phyloP scores from a whole-genome alignment of 1,140 invertebrate genomes.

The Dermatophagoides farinae region DNA sequence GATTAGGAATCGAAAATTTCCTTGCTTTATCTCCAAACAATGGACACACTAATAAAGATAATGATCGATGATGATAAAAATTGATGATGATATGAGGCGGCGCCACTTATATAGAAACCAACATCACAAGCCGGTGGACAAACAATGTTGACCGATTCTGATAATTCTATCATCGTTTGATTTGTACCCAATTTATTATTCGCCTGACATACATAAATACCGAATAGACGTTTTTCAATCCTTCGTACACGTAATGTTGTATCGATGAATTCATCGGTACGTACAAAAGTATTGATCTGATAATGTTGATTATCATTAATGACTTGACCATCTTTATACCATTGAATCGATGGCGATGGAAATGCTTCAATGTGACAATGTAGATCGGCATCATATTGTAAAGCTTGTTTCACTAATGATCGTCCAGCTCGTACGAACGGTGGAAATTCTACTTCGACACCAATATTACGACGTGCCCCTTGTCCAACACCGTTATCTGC shows the following conservation, averaged over 20 bases:
- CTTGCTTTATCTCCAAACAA: neutral
- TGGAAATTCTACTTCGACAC: slow-evolving; percentile 57
- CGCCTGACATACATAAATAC: slow-evolving; percentile 61
- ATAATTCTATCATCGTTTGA: slow-evolving; percentile 49
- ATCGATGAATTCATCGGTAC: slow-evolving; percentile 68
- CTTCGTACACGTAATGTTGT: slow-evolving; percentile 68
- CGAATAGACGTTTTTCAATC: slow-evolving; percentile 72
- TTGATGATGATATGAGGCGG: neutral
- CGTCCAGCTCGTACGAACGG: slow-evolving; percentile 56
- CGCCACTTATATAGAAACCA: neutral
- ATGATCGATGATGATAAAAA: neutral
- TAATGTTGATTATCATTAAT: slow-evolving; percentile 74
- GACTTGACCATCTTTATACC: slow-evolving; percentile 54
- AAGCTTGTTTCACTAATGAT: slow-evolving; percentile 37
- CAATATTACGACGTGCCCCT: slow-evolving; percentile 60
- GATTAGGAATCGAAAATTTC: too few relatives aligned
- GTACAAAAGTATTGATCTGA: slow-evolving; percentile 62
- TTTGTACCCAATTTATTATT: slow-evolving; percentile 62
- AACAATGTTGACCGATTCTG: slow-evolving; percentile 64
- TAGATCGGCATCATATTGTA: slow-evolving; percentile 77
- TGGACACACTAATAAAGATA: neutral
- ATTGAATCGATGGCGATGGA: slow-evolving; percentile 63
- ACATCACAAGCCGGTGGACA: slow-evolving; percentile 61
- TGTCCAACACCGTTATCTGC: slow-evolving; percentile 61
- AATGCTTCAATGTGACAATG: slow-evolving; percentile 80